A percentile compares a stretch with the other conserved stretches of the same genome.
Evolutionary conservation across 2,797 vertebrate genomes (phyloP).

Genomic region (Sternarchorhynchus goeldii): DNA sequence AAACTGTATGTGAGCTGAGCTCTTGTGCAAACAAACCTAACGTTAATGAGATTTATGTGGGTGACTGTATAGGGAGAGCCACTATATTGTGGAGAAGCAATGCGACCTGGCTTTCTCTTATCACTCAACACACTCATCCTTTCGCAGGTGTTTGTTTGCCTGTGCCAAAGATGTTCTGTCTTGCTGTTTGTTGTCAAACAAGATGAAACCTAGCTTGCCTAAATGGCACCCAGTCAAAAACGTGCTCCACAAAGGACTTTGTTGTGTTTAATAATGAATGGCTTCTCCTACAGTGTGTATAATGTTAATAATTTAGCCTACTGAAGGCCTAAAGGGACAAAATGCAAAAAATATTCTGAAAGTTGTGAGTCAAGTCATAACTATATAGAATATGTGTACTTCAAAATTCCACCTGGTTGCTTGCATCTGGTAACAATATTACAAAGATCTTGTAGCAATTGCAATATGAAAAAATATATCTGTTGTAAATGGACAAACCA

Average conservation of each 20-base stretch:
- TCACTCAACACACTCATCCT: constrained; percentile 19
- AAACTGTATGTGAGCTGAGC: constrained; percentile 50
- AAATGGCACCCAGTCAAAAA: neutral
- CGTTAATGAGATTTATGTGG: constrained; percentile 50
- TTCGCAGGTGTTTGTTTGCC: constrained; percentile 14
- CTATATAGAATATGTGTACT: neutral
- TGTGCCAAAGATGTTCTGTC: constrained; percentile 1
- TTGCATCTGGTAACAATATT: neutral
- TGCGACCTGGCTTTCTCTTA: constrained; percentile 11
- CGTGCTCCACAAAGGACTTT: neutral
- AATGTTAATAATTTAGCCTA: constrained; percentile 62
- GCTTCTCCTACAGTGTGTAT: constrained; percentile 45
- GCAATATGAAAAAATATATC: neutral
- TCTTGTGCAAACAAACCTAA: constrained; percentile 51
- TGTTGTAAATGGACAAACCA: neutral
- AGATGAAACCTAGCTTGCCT: neutral
- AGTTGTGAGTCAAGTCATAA: too few relatives aligned
- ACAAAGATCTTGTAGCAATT: neutral
- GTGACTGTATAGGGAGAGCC: constrained; percentile 30
- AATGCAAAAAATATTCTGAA: neutral
- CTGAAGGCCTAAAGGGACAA: constrained; percentile 27
- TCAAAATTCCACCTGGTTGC: neutral
- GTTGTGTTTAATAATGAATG: constrained; percentile 55
- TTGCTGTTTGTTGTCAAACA: constrained; percentile 14
- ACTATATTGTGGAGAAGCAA: neutral